Conservation (phyloP, 2,113 vertebrate species). For the Alethe diademata region DNA sequence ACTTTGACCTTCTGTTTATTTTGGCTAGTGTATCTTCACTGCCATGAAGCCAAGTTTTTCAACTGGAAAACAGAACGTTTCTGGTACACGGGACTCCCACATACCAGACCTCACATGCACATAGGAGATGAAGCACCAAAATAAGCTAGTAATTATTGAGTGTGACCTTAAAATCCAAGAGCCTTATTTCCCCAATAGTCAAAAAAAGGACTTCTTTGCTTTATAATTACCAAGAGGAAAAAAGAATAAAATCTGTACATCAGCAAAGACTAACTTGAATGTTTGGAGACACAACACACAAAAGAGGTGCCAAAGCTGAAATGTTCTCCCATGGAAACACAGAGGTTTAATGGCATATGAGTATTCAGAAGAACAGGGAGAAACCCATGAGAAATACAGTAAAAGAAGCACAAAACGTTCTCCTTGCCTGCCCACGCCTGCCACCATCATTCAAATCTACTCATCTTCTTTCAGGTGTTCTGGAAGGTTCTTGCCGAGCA, state of each 20-base stretch:
- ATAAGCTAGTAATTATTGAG: neutral
- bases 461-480: neutral
- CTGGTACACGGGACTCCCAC: neutral
- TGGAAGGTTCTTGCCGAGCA: neutral
- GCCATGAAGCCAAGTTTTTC: conserved; percentile 1
- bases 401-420: neutral
- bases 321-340: neutral
- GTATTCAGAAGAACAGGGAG: neutral
- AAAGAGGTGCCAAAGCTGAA: conserved; percentile 11
- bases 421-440: neutral
- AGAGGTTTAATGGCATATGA: neutral
- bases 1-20: conserved; percentile 27
- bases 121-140: neutral
- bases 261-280: conserved; percentile 16
- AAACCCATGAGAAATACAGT: neutral
- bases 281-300: neutral
- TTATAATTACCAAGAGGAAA: neutral
- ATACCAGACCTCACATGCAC: conserved; percentile 29
- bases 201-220: neutral
- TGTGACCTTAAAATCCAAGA: neutral
- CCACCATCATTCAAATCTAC: neutral
- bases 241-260: neutral
- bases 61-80: conserved; percentile 36
- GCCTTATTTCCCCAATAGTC: neutral
- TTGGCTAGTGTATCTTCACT: neutral